Percentiles rank a stretch among this genome's conserved stretches.
phyloP scores from a whole-genome alignment of 2,797 vertebrate species.

The Pogonophryne albipinna region DNA sequence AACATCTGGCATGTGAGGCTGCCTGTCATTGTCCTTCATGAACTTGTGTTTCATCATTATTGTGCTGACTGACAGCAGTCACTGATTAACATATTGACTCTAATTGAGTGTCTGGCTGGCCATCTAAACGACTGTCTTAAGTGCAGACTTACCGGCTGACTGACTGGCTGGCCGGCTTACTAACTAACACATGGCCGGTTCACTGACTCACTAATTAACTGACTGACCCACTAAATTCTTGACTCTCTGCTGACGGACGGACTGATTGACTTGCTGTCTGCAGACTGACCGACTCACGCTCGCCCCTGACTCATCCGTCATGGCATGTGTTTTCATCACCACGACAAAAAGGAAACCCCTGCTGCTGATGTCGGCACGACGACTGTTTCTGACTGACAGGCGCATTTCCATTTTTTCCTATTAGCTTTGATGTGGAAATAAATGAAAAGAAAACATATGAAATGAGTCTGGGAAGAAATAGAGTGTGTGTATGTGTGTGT shows the following conservation, averaged over 20 bases:
- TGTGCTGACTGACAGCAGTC: conserved; percentile 70
- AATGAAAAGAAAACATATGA: conserved; percentile 65
- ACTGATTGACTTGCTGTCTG: conserved; percentile 75
- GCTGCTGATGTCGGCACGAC: conserved; percentile 30
- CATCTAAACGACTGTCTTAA: conserved; percentile 70
- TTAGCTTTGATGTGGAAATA: conserved; percentile 65
- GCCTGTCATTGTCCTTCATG: conserved; percentile 60
- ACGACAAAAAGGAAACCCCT: conserved; percentile 44
- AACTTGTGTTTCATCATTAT: conserved; percentile 63
- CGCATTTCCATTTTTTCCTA: conserved; percentile 73
- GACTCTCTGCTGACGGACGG: conserved; percentile 65
- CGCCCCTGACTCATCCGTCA: conserved; percentile 51
- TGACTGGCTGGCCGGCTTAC: conserved; percentile 63
- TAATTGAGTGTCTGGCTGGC: conserved; percentile 69
- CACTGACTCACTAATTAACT: conserved; percentile 77
- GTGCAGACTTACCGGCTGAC: conserved; percentile 58
- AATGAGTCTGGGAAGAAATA: conserved; percentile 45
- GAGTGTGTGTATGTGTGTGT: conserved; percentile 17
- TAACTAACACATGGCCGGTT: conserved; percentile 58
- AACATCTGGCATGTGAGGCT: conserved; percentile 53
- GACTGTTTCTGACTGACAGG: conserved; percentile 57
- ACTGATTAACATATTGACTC: conserved; percentile 77
- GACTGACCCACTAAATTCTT: conserved; percentile 70
- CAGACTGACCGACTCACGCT: conserved; percentile 53
- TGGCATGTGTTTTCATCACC: conserved; percentile 42